Evolutionary conservation across 2,888 invertebrate genomes (phyloP), one percentile per base, ranked within the genome.

Genomic region (Phymatocera aterrima): DNA sequence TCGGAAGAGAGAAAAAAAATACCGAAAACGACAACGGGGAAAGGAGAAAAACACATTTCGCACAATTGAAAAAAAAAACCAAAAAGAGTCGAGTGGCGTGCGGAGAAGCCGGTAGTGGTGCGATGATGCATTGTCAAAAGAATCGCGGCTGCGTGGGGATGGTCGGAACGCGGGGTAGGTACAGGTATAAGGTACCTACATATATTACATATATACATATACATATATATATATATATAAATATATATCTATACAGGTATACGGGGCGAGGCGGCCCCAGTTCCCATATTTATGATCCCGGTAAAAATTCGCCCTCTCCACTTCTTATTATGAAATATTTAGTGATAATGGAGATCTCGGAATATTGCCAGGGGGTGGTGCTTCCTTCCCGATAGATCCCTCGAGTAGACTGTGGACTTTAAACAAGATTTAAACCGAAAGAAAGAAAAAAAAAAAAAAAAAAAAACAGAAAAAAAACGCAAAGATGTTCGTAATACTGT

Each of bases 231-330:
- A n/a, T n/a, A n/a, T n/a, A n/a, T n/a, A n/a, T n/a, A n/a, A n/a
- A n/a, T n/a, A n/a, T n/a, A n/a, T n/a, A n/a, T n/a, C n/a, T n/a
- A n/a, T n/a, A n/a, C n/a, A n/a, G n/a, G n/a, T n/a, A n/a, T n/a
- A 28, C 24, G 51, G 57, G 75, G 31, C 37, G 75, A 12, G 28
- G 40, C 75, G n/a, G 46, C 75, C 61, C 68, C 75, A 77, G 77
- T 72, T 81, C 79, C 77, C 78, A 81, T 83, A 83, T 83, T 83
- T 83, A 83, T 83, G 82, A 83, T 75, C 80, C 80, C 78, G 79
- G 80, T 80, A 81, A 82, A 83, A 83, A 83, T 81, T 82, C 82
- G 77, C 83, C 81, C 82, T 74, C 79, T 61, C 78, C 82, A 61
- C 81, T 75, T 51, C 64, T 78, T 60, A 79, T 72, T 51, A 79